Conservation (phyloP, 2,113 vertebrate species). For the Catharus fuscescens region DNA sequence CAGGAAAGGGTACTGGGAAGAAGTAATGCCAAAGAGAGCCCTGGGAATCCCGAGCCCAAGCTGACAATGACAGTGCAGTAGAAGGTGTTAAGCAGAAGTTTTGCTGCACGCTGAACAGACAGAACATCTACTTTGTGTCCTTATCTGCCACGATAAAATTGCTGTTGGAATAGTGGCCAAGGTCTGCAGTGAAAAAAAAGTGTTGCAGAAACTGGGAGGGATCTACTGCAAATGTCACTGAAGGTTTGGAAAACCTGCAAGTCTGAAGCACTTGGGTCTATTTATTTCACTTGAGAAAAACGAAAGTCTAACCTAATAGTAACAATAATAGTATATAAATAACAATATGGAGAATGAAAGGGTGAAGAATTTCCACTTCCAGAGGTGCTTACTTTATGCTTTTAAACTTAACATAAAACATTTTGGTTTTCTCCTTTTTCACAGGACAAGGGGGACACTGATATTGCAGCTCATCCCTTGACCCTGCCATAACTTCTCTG, state of each 20-base stretch:
- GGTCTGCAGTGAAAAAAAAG: background rate
- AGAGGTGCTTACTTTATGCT: background rate
- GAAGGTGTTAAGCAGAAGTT: background rate
- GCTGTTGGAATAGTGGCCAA: background rate
- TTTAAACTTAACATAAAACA: background rate
- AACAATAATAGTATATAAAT: background rate
- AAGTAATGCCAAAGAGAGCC: background rate
- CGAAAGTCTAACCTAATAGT: background rate
- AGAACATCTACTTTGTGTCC: background rate
- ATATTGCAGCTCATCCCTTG: background rate
- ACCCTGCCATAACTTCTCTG: background rate
- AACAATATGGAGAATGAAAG: background rate
- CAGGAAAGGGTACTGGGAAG: background rate
- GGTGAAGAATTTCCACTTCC: background rate
- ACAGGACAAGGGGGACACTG: background rate
- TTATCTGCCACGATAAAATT: background rate
- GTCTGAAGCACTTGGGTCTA: background rate
- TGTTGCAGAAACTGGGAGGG: background rate
- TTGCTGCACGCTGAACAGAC: background rate
- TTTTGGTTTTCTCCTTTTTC: background rate
- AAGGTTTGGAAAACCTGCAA: background rate
- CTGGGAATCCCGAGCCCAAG: background rate
- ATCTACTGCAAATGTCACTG: background rate
- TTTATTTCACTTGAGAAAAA: accelerated
- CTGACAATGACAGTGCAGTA: background rate